Percentiles rank a stretch among this genome's conserved stretches.
These are phyloP conservation scores for Dendrophyllia cribrosa DNA, from an alignment of 64 coral and sea anemone species.

Conservation along the genomic window DNA sequence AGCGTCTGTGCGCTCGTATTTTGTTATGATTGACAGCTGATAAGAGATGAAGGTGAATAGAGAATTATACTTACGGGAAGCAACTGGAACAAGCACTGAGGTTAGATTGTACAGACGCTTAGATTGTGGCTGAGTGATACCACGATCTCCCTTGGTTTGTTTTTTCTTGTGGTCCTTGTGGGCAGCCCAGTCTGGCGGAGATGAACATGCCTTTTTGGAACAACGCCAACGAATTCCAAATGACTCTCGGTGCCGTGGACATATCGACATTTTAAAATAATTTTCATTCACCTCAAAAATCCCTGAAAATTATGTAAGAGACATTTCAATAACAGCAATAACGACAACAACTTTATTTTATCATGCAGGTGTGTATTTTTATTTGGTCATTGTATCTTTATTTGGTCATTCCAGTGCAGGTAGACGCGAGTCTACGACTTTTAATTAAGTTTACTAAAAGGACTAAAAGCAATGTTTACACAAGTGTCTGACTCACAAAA, in stretches of 20 bases:
- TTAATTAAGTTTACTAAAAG: no score
- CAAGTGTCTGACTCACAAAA: no score
- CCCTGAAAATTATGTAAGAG: background rate
- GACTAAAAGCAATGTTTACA: no score
- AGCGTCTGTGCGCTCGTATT: no score
- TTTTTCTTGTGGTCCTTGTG: conserved; percentile 26
- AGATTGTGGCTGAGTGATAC: background rate
- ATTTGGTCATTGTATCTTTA: no score
- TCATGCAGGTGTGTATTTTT: background rate
- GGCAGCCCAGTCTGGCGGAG: conserved; percentile 22
- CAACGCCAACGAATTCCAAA: conserved; percentile 34
- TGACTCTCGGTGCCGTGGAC: conserved; percentile 29
- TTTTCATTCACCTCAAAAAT: background rate
- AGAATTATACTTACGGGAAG: conserved; percentile 7
- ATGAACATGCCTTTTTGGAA: background rate
- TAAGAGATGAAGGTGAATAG: no score
- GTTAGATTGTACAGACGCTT: conserved; percentile 10
- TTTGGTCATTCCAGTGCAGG: background rate
- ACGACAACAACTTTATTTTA: background rate
- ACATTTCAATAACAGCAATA: background rate
- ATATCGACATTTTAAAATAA: conserved; percentile 17
- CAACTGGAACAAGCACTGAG: conserved; percentile 36
- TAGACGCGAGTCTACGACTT: no score
- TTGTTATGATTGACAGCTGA: no score
- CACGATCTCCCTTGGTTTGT: conserved; percentile 12